Evolutionary conservation across 1,140 invertebrate genomes (phyloP).

Genomic region (Drosophila suzukii): DNA sequence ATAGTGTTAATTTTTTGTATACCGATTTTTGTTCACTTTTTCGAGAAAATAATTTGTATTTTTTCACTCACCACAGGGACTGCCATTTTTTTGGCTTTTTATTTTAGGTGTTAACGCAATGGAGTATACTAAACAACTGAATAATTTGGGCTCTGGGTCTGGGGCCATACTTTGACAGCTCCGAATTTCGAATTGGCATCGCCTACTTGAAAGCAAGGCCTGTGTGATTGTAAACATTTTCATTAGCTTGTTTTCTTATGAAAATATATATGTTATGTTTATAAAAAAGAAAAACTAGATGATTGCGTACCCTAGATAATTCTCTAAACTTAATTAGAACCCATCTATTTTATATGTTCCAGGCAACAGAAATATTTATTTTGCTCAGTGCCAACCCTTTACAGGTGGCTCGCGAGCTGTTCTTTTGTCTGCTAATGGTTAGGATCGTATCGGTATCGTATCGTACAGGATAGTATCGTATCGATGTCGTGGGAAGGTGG

Average conservation of each 20-base stretch:
- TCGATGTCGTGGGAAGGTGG: slow-evolving; percentile 75
- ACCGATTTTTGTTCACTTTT: not conserved
- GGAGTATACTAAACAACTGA: not conserved
- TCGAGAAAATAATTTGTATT: no score
- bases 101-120: not conserved
- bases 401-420: slow-evolving; percentile 28
- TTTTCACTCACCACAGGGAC: not conserved
- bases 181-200: not conserved
- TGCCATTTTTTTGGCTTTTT: not conserved
- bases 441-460: not conserved
- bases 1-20: no score
- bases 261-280: not conserved
- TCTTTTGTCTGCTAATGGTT: slow-evolving; percentile 41
- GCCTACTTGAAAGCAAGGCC: not conserved
- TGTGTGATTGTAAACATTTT: not conserved
- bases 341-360: no score
- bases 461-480: slow-evolving; percentile 21
- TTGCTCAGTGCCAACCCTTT: not conserved
- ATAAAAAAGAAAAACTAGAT: no score
- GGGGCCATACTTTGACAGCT: not conserved
- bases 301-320: no score
- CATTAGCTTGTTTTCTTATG: not conserved
- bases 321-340: no score
- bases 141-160: not conserved
- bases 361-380: not conserved